phyloP scores from a whole-genome alignment of 2,797 vertebrate species.

The Acridotheres tristis region DNA sequence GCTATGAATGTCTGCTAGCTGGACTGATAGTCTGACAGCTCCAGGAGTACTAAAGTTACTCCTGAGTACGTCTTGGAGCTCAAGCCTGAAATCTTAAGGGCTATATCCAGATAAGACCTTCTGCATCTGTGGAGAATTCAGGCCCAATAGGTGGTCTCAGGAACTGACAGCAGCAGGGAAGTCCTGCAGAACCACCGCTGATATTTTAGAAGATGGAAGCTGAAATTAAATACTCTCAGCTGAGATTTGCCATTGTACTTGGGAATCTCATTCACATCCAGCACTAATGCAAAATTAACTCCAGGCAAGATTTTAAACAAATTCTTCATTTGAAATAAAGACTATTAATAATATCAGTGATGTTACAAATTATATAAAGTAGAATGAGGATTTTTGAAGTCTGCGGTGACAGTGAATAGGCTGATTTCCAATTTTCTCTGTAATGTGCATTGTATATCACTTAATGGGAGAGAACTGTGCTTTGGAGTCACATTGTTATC shows the following conservation, averaged over 20 bases:
- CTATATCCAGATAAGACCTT: neutral
- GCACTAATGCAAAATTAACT: neutral
- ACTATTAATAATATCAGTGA: neutral
- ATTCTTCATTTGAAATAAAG: neutral
- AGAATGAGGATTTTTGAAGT: neutral
- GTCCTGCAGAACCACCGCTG: neutral
- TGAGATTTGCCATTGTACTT: neutral
- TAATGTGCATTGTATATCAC: neutral
- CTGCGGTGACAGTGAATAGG: neutral
- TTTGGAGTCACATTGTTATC: neutral
- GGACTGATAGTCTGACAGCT: neutral
- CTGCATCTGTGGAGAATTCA: neutral
- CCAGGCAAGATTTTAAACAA: neutral
- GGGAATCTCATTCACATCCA: neutral
- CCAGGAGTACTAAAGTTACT: neutral
- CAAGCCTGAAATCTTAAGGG: neutral
- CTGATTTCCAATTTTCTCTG: neutral
- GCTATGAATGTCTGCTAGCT: neutral
- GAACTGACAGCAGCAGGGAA: neutral
- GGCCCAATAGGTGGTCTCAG: neutral
- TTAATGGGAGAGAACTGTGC: neutral
- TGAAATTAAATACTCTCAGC: neutral
- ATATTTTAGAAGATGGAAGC: neutral
- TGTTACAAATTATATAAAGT: neutral
- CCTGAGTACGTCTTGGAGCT: neutral